Base-by-base conservation (phyloP, 1,140 invertebrate species). In the Camponotus vicinus region DNA sequence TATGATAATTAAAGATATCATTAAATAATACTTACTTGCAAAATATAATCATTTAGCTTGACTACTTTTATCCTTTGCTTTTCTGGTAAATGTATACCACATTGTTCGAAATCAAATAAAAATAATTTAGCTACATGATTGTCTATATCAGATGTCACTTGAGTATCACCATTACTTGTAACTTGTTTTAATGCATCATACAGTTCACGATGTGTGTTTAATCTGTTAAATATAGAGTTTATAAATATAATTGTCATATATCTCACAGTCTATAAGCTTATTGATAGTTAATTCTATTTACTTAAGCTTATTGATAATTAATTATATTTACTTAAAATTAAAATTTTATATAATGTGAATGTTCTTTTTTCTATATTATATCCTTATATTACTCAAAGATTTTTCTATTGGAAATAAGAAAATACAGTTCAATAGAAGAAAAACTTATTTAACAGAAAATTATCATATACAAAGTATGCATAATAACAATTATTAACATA, bases 91-190 rank as follows among this genome's bases (percentile, higher is more conserved):
- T 99, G 98, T 89, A 99, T 99, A 8, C 99, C 99, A 95, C 97
- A 97, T 94, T 99, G 98, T 94, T 99, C 98, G 95, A 99, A 99
- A 94, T 99, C 99, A 95, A 99, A 98, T 49, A 99, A 94, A 95
- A 99, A 99, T 75, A 99, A 94, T 91, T 97, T 96, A 1, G 97
- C 97, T 3, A 99, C 97, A 94, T 99, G 97, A 66, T 97, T 93
- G 93, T 99, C 99, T 2, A 98, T 96, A 0, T 96, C 96, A 71
- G 96, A 97, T 8, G 97, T 98, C 57, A 96, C 93, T 21, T 96
- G 21, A 49, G 96, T 94, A 93, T 99, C 98, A 13, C 97, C 98
- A 27, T 96, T 94, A 69, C 96, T 94, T 0, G 97, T 95, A 0
- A 98, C 97, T 76, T 96, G 92, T 61, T 96, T 96, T 18, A 99